These are phyloP conservation scores for Scaeva pyrastri DNA, from an alignment of 2,888 invertebrate genomes.

Conservation along the genomic window DNA sequence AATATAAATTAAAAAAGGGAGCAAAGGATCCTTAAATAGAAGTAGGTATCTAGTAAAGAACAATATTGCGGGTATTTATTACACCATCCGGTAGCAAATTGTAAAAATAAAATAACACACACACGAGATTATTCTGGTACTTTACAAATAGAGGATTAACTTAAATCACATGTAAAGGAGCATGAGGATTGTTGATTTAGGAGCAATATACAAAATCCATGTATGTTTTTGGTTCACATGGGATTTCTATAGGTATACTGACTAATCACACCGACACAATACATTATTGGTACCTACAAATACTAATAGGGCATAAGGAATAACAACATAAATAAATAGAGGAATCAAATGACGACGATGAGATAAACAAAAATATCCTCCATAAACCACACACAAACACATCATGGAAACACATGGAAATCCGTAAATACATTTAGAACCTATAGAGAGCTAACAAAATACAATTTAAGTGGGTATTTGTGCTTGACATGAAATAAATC, in stretches of 20 bases:
- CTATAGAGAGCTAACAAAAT: background rate
- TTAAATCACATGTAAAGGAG: slow-evolving; percentile 61
- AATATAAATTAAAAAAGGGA: no score
- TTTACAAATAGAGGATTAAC: slow-evolving; percentile 65
- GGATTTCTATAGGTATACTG: background rate
- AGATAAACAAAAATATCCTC: slow-evolving; percentile 47
- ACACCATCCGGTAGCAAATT: slow-evolving; percentile 3
- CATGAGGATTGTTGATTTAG: slow-evolving; percentile 62
- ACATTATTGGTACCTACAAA: slow-evolving; percentile 6
- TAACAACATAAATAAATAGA: slow-evolving; percentile 23
- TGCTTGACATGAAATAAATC: slow-evolving; percentile 62
- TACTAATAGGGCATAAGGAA: slow-evolving; percentile 17
- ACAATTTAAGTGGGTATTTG: no score
- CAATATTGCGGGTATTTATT: slow-evolving; percentile 5
- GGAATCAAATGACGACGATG: slow-evolving; percentile 37
- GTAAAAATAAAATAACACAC: slow-evolving; percentile 17
- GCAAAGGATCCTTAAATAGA: no score
- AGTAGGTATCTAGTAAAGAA: background rate
- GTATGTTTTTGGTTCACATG: slow-evolving; percentile 29
- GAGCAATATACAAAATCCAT: slow-evolving; percentile 65
- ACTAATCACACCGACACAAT: slow-evolving; percentile 60
- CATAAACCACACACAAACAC: background rate
- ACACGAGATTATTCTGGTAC: background rate
- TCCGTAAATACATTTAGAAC: slow-evolving; percentile 2
- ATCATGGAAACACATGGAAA: background rate